Conservation (phyloP, 2,113 vertebrate genomes). For the Chloropsis hardwickii region DNA sequence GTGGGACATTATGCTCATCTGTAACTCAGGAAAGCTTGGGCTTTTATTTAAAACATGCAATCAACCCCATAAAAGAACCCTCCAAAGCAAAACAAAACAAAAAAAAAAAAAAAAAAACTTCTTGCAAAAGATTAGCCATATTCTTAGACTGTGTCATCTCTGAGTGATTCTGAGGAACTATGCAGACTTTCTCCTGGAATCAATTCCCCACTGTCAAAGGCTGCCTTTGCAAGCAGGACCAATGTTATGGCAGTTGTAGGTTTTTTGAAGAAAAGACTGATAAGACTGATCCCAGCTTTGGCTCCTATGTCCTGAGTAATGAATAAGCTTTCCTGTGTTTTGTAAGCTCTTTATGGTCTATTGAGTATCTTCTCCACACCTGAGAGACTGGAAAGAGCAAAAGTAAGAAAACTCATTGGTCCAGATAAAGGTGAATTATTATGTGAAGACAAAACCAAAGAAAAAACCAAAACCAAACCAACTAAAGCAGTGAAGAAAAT, state of each 20-base stretch:
- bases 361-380: not conserved
- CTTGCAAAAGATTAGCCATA: not conserved
- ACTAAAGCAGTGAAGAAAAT: not conserved
- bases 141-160: not conserved
- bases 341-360: not conserved
- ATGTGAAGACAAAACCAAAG: not conserved
- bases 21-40: not conserved
- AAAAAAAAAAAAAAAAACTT: not conserved
- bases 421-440: not conserved
- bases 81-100: not conserved
- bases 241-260: not conserved
- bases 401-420: not conserved
- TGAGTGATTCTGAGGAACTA: not conserved
- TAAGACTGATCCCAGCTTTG: not conserved
- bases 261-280: not conserved
- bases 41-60: not conserved
- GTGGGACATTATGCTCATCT: not conserved
- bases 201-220: not conserved
- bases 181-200: not conserved
- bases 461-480: not conserved
- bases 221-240: not conserved
- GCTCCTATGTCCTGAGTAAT: not conserved
- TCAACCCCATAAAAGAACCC: not conserved
- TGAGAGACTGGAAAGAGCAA: not conserved
- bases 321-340: not conserved